These are phyloP conservation scores for Rhamnusium bicolor DNA, from an alignment of 2,888 invertebrate genomes.

Conservation along the genomic window DNA sequence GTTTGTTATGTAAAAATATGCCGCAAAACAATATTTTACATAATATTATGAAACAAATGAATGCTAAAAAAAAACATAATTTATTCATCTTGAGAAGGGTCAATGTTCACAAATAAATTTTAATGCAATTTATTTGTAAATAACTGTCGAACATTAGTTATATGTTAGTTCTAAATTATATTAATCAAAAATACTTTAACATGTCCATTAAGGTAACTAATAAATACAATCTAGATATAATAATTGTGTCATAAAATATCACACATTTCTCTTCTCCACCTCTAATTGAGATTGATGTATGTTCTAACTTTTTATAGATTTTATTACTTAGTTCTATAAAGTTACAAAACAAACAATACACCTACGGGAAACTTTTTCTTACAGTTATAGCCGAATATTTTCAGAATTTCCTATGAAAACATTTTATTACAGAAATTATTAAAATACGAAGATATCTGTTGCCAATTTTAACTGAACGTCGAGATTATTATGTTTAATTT, in stretches of 20 bases:
- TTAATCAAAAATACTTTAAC: slow-evolving; percentile 1
- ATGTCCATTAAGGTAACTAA: slow-evolving; percentile 5
- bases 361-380: slow-evolving; percentile 5
- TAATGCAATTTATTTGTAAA: too few relatives aligned
- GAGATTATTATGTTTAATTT: too few relatives aligned
- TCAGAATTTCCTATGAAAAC: neutral
- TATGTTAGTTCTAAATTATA: neutral
- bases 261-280: neutral
- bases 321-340: slow-evolving; percentile 19
- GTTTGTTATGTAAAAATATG: too few relatives aligned
- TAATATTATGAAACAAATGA: neutral
- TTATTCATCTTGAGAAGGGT: too few relatives aligned
- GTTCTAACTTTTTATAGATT: slow-evolving; percentile 26
- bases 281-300: slow-evolving; percentile 31
- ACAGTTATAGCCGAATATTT: neutral
- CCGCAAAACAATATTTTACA: neutral
- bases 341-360: slow-evolving; percentile 24
- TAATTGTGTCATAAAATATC: slow-evolving; percentile 29
- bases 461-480: too few relatives aligned
- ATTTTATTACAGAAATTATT: neutral
- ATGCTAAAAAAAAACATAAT: too few relatives aligned
- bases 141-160: neutral
- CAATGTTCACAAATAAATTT: neutral
- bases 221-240: slow-evolving; percentile 19
- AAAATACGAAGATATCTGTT: too few relatives aligned